A percentile compares a stretch with the other conserved stretches of the same genome.
Evolutionary conservation across 2,888 invertebrate genomes (phyloP).

Genomic region (Latrodectus hesperus): DNA sequence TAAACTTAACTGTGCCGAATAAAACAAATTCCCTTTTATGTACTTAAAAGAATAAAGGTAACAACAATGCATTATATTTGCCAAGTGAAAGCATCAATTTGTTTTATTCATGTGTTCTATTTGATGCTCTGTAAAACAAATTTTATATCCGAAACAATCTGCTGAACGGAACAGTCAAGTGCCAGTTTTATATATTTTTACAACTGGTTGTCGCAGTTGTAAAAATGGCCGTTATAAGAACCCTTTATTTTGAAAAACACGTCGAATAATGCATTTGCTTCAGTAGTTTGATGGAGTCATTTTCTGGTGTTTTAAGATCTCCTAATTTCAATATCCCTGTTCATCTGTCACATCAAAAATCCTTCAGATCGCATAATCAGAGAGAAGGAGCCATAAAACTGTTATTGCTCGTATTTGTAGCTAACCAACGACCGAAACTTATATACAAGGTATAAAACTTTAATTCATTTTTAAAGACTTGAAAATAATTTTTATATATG

Average conservation of each 20-base stretch:
- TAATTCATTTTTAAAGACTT: constrained; percentile 67
- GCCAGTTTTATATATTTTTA: constrained; percentile 51
- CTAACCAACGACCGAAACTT: constrained; percentile 26
- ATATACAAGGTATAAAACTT: constrained; percentile 66
- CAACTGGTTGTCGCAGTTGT: constrained; percentile 63
- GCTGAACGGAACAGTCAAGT: constrained; percentile 37
- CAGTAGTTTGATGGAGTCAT: constrained; percentile 63
- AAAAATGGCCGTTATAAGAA: constrained; percentile 59
- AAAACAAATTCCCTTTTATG: constrained; percentile 30
- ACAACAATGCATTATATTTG: constrained; percentile 56
- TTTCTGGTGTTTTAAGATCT: constrained; percentile 58
- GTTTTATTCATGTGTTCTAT: constrained; percentile 47
- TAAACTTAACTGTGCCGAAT: constrained; percentile 1
- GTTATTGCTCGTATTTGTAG: constrained; percentile 47
- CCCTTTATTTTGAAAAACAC: constrained; percentile 59
- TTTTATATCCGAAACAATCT: constrained; percentile 56
- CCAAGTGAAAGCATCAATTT: constrained; percentile 44
- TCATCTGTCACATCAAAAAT: constrained; percentile 66
- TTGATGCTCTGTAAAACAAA: constrained; percentile 60
- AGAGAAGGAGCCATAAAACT: constrained; percentile 40
- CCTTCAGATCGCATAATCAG: constrained; percentile 54
- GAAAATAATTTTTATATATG: constrained; percentile 62
- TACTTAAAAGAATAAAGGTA: constrained; percentile 32
- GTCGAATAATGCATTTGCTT: constrained; percentile 45
- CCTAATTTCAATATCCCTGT: constrained; percentile 63